Evolutionary conservation across 37 sponge, comb jelly and placozoan species (phyloP), one percentile per base, ranked within the genome.

Genomic region (Geodia barretti): DNA sequence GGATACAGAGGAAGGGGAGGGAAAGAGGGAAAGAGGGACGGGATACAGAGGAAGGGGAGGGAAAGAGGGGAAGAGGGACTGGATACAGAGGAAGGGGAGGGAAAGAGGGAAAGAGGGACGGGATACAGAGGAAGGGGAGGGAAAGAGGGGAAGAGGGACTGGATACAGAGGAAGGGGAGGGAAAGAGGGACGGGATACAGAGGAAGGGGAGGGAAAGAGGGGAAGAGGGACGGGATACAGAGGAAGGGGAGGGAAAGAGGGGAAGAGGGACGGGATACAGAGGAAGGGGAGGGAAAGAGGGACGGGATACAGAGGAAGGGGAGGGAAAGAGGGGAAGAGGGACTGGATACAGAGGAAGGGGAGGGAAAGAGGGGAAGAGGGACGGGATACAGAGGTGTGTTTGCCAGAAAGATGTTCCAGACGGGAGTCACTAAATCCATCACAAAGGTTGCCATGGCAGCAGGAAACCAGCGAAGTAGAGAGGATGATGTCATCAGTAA

Each of bases 371-470:
- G 24, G 58, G 36, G 25, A 67, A 41, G 26, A 24, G 66, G 21
- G 26, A n/a, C 3, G 19, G 59, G 40, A 59, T 80, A 90, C 77
- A 60, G 60, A 4, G 73, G 37, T 31, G 66, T 64, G 41, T 65
- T 77, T 33, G 77, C 9, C 39, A 84, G 59, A 29, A 90, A 75
- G 25, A 90, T 76, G 32, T 80, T 76, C 91, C 91, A 90, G 2
- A 85, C 66, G 0, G 91, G 91, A 19, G 86, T 85, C 11, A 90
- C 81, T 11, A 81, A 28, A 14, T 30, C 36, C 66, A 80, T 31
- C 14, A 85, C 36, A 41, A 82, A 80, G 0, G 89, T 82, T 35
- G 60, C 61, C 74, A 92, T n/a, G 21, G 58, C 37, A n/a, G 40
- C 60, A 4, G 93, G 85, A 39, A 88, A 85, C 31, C 62, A 81